phyloP scores from a whole-genome alignment of 2,797 vertebrate species.

The Mareca strepera region DNA sequence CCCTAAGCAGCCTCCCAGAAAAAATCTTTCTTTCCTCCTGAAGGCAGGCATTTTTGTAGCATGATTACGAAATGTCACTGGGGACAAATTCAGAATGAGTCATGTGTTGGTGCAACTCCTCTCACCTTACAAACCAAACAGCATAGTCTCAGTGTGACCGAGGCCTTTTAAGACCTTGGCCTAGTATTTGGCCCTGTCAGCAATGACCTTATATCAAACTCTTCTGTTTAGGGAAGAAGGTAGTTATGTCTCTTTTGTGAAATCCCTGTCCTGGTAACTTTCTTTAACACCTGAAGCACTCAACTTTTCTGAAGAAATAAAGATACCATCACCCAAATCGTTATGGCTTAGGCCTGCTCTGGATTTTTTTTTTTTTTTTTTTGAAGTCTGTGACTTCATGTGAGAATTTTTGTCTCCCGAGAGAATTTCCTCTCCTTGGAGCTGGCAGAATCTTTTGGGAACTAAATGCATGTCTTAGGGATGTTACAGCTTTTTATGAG shows the following conservation, averaged over 20 bases:
- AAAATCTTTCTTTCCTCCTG: not conserved
- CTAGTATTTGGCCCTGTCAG: not conserved
- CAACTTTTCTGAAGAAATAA: not conserved
- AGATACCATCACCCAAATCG: not conserved
- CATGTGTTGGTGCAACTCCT: not conserved
- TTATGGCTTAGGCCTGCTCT: not conserved
- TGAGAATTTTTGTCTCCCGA: not conserved
- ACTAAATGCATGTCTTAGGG: not conserved
- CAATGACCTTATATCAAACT: not conserved
- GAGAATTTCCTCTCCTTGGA: not conserved
- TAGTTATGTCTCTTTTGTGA: not conserved
- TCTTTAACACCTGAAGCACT: not conserved
- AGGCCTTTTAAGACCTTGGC: not conserved
- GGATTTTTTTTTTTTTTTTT: not conserved
- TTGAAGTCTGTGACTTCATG: not conserved
- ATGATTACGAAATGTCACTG: not conserved
- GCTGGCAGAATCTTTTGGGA: not conserved
- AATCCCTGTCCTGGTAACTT: not conserved
- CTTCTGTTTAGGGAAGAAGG: not conserved
- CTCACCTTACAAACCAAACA: not conserved
- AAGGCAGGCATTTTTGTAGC: not conserved
- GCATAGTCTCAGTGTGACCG: accelerated
- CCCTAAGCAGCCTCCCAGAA: not conserved
- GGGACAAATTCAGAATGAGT: not conserved
- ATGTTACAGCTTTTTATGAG: not conserved